Percentiles rank a stretch among this genome's conserved stretches.
phyloP scores from a whole-genome alignment of 1,140 invertebrate species.

The Brachionus rubens region DNA sequence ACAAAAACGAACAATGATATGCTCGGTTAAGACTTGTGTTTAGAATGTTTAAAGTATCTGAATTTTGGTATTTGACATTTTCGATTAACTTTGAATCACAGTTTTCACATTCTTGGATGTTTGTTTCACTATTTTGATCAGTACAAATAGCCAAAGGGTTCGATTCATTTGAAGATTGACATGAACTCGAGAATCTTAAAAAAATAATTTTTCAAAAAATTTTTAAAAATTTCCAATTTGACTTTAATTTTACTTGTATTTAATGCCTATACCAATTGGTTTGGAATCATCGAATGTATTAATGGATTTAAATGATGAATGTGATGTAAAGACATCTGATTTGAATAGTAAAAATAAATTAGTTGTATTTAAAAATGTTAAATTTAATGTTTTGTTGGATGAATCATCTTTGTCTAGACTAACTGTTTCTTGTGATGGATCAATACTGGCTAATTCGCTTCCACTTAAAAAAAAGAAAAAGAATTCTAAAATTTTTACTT shows the following conservation, averaged over 20 bases:
- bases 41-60: neutral
- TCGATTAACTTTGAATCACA: neutral
- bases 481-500: neutral
- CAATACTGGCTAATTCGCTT: neutral
- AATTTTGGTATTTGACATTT: neutral
- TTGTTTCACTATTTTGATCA: neutral
- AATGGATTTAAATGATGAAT: neutral
- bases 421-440: conserved; percentile 2
- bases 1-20: conserved; percentile 26
- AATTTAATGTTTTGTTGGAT: neutral
- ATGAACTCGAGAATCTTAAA: neutral
- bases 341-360: conserved; percentile 13
- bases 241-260: neutral
- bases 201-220: neutral
- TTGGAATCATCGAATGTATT: neutral
- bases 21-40: conserved; percentile 22
- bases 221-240: neutral
- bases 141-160: neutral
- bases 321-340: neutral
- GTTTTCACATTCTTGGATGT: neutral
- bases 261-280: neutral
- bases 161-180: neutral
- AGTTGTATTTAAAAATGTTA: conserved; percentile 1
- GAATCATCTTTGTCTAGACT: neutral
- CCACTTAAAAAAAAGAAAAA: no score